Base-by-base conservation (phyloP, 2,797 vertebrate species). In the Sardinella longiceps region DNA sequence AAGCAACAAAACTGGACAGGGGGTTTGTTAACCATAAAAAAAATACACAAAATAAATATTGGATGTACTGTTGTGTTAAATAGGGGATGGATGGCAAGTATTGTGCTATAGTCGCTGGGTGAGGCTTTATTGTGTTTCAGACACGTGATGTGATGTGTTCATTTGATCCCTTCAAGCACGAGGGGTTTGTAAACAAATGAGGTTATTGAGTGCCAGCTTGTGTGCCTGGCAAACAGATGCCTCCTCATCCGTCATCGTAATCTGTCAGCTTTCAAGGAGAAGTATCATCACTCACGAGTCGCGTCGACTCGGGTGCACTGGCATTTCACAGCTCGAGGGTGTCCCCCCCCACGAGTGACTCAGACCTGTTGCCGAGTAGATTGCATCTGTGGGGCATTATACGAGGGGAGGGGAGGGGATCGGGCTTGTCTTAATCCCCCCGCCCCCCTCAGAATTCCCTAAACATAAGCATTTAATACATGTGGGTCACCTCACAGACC, bases 1-100 rank as follows among this genome's bases (percentile, higher is more conserved):
- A 89, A 90, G 86, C 85, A 83, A 82, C 28, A 81, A 84, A 77
- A 45, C 20, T 15, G 18, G 90, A 86, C 87, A 84, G 82, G 88
- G 85, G 81, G 56, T 82, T 85, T 81, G 9, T 82, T 58, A 66
- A 60, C 81, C 5, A 46, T 53, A 28, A n/a, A 58, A 80, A 53
- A 80, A 53, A 45, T 3, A 56, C n/a, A 56, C 53, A 56, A 51
- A 23, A 56, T n/a, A 56, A 23, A 74, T 74, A 74, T 74, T 74
- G 39, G 30, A 77, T 77, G 70, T 37, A 77, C 70, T 30, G 28
- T 81, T 81, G 28, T 81, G 43, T 83, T 66, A 86, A 82, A 87
- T 87, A 90, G 80, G 81, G 15, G 37, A 18, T 37, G 20, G 6
- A 33, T 37, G 39, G n/a, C n/a, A n/a, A 43, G 18, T 43, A 77